Evolutionary conservation across 2,113 vertebrate species (phyloP), one percentile per base, ranked within the genome.

Genomic region (Corynorhinus townsendii): DNA sequence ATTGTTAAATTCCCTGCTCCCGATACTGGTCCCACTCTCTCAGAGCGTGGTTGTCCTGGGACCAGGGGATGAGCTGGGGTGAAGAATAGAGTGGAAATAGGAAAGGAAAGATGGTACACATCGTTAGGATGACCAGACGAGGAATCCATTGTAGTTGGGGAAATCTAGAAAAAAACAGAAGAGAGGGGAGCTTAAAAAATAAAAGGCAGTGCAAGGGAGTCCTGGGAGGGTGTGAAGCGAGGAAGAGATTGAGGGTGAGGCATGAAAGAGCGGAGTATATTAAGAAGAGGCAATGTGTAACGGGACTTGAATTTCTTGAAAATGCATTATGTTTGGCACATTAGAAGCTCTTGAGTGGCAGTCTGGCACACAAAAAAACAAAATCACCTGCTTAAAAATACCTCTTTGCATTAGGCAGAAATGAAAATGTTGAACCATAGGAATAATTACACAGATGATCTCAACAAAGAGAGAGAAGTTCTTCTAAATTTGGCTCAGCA

Each of bases 1-100:
- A 97, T 97, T 97, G 97, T 97, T 96, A 96, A 91, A 96, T 97
- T 97, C 96, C 89, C 94, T 94, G 95, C 95, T 94, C 91, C 80
- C 84, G 95, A 64, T 96, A 96, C 95, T 92, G 72, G 95, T 97
- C 96, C 97, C 96, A 94, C 1, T 79, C 96, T 95, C 24, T 4
- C 89, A 75, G 87, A 95, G 75, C 68, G 76, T 86, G 72, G 89
- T 89, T 97, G 95, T 95, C 91, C 96, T 95, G 97, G 96, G 93
- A 97, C 94, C 7, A 49, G 79, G 49, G 79, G 75, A 96, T 81
- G 82, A 94, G 85, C 89, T 1, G 5, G 73, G 75, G 77, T 76
- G 79, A 90, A 82, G 92, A 91, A 84, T 10, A 80, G 64, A 66
- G 35, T 2, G 1, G 40, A 73, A 86, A 82, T 5, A 4, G 73